Base-by-base conservation (phyloP, 2,113 vertebrate species). In the Galbula dea region DNA sequence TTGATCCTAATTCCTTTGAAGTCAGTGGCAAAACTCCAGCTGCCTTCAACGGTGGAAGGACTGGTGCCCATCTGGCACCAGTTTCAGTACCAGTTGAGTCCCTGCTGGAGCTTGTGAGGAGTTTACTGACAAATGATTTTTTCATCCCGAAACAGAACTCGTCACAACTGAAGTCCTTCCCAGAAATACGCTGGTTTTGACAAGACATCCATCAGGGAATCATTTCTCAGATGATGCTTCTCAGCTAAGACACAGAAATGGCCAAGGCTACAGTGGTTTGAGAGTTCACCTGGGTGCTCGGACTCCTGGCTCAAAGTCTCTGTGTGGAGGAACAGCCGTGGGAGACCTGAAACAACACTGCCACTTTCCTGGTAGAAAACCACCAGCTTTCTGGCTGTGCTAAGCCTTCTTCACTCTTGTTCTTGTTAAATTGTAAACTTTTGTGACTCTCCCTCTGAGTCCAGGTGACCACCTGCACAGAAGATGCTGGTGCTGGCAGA, bases 1-100 rank as follows among this genome's bases (percentile, higher is more conserved):
- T 94, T 94, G 86, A 94, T 95, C 74, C 81, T 93, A 86, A 93
- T 93, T 92, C 80, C 77, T 96, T 79, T 96, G 92, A 96, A 94
- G 92, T 93, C 74, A 69, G 63, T 73, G 83, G 91, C 90, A 96
- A 88, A 90, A 68, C 57, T 93, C 92, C 92, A 95, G 51, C 77
- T 90, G 77, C 58, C 83, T 92, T 91, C 77, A 86, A 72, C 0
- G 13, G 86, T 95, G 81, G 66, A 92, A 89, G 81, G 46, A 89
- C 75, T 95, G 46, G 72, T 93, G 71, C 80, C 66, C 89, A 94
- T 95, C 92, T 95, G 94, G 89, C 90, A 83, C 69, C 39, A 55
- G 73, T 82, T 95, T 72, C 69, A 89, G 65, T 57, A 90, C 76
- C 69, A 93, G 58, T 59, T 73, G 32, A 93, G 49, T 86, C 76